Evolutionary conservation across 2,888 invertebrate genomes (phyloP), one percentile per base, ranked within the genome.

Genomic region (Polylopha cassiicola): DNA sequence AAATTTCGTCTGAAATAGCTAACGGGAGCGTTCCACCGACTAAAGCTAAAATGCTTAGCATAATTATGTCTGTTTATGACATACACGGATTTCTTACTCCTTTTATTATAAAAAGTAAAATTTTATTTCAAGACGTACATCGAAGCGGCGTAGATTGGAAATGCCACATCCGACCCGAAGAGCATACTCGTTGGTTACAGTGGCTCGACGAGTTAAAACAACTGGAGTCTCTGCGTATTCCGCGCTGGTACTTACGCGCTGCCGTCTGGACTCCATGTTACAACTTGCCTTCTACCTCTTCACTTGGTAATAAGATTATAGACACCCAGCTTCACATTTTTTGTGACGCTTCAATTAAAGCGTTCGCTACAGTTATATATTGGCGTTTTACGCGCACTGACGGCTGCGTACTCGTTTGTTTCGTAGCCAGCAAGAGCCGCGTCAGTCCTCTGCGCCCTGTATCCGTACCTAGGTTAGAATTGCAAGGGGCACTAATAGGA

Each of bases 301-400:
- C 7, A 15, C 5, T n/a, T 5, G 3, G 18, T 6, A 4, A 3
- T 7, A 6, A 17, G 14, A 36, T 45, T 4, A n/a, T 34, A 9
- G 30, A 43, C 8, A 43, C 4, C 14, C 29, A 47, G 21, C 21
- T 51, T 28, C 63, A 59, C 34, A 38, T 47, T 2, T 63, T 60
- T 38, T 51, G 56, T 26, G 59, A 59, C 24, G 55, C 55, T 8
- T 52, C 56, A 16, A 32, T 43, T 10, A 43, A 53, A 20, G 53
- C 58, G 7, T 53, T 49, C 38, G 50, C 55, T 4, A 39, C 58
- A 2, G 52, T 51, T 7, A 47, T 47, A 4, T 58, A 53, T 30
- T 46, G 45, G 23, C 37, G 22, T 4, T 22, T 22, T 22, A 22
- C 9, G 4, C 22, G 22, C 22, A 10, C 8, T 1, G 22, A 22